Evolutionary conservation across 2,888 invertebrate genomes (phyloP).

Genomic region (Aphodius granarius): DNA sequence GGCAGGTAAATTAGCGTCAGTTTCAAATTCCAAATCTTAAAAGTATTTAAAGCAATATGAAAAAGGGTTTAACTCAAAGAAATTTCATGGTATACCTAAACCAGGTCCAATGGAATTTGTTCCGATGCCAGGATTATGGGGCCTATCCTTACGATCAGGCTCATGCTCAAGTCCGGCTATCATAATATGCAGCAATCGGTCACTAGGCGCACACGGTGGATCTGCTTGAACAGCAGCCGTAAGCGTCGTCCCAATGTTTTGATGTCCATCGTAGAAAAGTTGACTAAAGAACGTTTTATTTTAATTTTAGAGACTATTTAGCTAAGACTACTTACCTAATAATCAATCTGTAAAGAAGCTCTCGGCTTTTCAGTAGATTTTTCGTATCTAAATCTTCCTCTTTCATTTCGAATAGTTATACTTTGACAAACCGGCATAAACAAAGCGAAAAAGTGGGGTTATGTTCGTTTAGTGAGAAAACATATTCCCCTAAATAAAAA

Average conservation of each 20-base stretch:
- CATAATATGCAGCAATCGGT: constrained; percentile 84
- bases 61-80: background rate
- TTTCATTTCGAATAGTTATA: constrained; percentile 34
- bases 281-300: constrained; percentile 67
- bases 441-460: constrained; percentile 1
- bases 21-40: constrained; percentile 92
- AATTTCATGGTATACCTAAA: constrained; percentile 43
- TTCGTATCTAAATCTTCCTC: constrained; percentile 64
- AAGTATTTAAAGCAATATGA: constrained; percentile 14
- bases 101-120: constrained; percentile 72
- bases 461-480: background rate
- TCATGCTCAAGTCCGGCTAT: constrained; percentile 84
- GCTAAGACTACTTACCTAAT: constrained; percentile 72
- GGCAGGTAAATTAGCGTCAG: constrained; percentile 89
- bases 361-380: constrained; percentile 86
- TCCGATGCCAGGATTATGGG: constrained; percentile 61
- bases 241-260: constrained; percentile 85
- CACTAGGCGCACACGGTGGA: constrained; percentile 95
- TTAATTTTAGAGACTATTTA: background rate
- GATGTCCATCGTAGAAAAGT: constrained; percentile 96
- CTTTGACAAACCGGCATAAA: background rate
- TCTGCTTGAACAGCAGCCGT: constrained; percentile 86
- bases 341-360: constrained; percentile 86
- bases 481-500: background rate
- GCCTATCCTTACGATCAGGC: constrained; percentile 69